Percentiles rank a stretch among this genome's conserved stretches.
Conservation (phyloP, 2,797 vertebrate genomes). For the Danio tinwini region DNA sequence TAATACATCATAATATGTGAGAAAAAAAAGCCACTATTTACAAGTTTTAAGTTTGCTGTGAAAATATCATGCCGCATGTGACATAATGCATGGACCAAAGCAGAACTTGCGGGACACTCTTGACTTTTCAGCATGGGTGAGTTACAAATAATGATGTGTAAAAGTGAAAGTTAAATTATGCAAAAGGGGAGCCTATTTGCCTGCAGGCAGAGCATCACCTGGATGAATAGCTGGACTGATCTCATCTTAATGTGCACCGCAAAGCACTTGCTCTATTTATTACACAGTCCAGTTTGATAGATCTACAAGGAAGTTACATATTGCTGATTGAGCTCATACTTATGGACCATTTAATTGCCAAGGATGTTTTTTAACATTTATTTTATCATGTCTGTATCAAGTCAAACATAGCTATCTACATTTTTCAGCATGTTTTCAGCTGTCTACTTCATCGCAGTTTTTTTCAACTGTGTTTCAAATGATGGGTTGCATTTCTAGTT, state of each 20-base stretch:
- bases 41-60: neutral
- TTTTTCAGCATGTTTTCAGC: too few species aligned
- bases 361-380: conserved; percentile 40
- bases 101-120: conserved; percentile 1
- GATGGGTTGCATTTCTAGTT: too few species aligned
- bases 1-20: neutral
- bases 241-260: conserved; percentile 50
- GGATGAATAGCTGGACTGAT: conserved; percentile 57
- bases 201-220: conserved; percentile 5
- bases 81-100: conserved; percentile 1
- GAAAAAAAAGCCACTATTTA: neutral
- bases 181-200: conserved; percentile 28
- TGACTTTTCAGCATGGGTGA: conserved; percentile 6
- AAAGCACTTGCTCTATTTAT: conserved; percentile 35
- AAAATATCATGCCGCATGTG: neutral
- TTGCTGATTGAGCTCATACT: conserved; percentile 65
- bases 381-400: conserved; percentile 40
- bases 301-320: conserved; percentile 57
- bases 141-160: conserved; percentile 38
- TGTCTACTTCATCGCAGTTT: too few species aligned
- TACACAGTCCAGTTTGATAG: conserved; percentile 52
- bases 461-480: too few species aligned
- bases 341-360: conserved; percentile 40
- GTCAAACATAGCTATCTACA: conserved; percentile 58
- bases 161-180: conserved; percentile 31